Evolutionary conservation across 2,888 invertebrate species (phyloP).

Genomic region (Eristalis tenax): DNA sequence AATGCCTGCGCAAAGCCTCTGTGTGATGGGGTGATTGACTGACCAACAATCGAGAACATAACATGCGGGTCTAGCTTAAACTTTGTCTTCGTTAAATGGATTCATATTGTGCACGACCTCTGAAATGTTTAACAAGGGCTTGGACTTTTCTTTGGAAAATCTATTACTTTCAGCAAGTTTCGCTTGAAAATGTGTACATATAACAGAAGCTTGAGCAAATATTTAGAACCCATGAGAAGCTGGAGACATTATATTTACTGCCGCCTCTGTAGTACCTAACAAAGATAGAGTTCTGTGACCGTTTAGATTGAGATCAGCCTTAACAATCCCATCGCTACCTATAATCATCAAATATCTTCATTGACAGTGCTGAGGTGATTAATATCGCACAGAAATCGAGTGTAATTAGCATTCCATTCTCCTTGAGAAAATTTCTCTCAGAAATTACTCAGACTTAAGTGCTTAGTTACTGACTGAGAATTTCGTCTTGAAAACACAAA

Average conservation of each 20-base stretch:
- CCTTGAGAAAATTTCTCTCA: slow-evolving; percentile 45
- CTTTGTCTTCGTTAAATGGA: slow-evolving; percentile 26
- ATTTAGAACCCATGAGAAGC: no score
- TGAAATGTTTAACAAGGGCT: slow-evolving; percentile 17
- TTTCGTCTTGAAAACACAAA: background rate
- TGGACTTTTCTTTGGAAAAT: slow-evolving; percentile 46
- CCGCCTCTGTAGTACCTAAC: no score
- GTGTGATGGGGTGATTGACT: slow-evolving; percentile 69
- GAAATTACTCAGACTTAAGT: slow-evolving; percentile 54
- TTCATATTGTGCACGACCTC: slow-evolving; percentile 41
- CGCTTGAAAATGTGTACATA: no score
- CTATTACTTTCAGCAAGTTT: background rate
- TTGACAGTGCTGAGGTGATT: slow-evolving; percentile 39
- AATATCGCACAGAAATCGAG: background rate
- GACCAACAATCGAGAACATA: slow-evolving; percentile 64
- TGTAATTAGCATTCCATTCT: slow-evolving; percentile 60
- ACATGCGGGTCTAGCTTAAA: slow-evolving; percentile 28
- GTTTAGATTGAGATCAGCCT: no score
- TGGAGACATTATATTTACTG: no score
- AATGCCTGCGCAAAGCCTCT: slow-evolving; percentile 65
- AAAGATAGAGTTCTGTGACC: no score
- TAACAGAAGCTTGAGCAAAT: no score
- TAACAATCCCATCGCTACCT: no score
- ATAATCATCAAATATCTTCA: background rate
- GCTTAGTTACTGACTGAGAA: slow-evolving; percentile 5